phyloP scores from a whole-genome alignment of 2,888 invertebrate genomes.

The Heliconius cydno region DNA sequence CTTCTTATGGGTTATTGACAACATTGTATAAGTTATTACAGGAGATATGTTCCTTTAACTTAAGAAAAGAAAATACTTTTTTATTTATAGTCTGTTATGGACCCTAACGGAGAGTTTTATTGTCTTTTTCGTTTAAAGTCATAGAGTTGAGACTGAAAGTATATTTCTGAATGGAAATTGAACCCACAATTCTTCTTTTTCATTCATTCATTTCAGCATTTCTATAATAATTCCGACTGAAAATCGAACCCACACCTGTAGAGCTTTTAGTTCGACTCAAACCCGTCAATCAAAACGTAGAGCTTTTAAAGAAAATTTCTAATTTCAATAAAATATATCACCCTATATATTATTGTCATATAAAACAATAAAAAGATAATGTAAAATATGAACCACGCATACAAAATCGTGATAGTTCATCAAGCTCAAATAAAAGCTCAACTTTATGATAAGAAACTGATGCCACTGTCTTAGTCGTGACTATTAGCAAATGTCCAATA shows the following conservation, averaged over 20 bases:
- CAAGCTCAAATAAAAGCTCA: constrained; percentile 21
- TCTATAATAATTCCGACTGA: no score
- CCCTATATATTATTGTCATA: constrained; percentile 16
- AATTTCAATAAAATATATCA: constrained; percentile 9
- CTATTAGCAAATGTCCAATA: constrained; percentile 50
- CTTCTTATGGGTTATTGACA: constrained; percentile 30
- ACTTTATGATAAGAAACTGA: constrained; percentile 43
- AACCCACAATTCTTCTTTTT: no score
- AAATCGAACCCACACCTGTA: no score
- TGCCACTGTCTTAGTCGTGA: constrained; percentile 51
- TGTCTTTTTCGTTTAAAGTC: no score
- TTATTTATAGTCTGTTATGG: neutral
- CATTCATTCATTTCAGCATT: no score
- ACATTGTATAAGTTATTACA: constrained; percentile 6
- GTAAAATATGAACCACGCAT: constrained; percentile 25
- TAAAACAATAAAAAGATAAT: constrained; percentile 19
- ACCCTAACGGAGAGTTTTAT: neutral
- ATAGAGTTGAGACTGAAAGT: no score
- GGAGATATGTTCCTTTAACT: no score
- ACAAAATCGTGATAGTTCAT: constrained; percentile 42
- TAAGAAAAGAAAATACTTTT: neutral
- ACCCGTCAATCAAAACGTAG: neutral
- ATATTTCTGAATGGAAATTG: no score
- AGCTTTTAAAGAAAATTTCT: constrained; percentile 1
- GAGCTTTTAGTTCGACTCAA: neutral